Conservation (phyloP, 1,140 invertebrate species). For the Euschistus heros region DNA sequence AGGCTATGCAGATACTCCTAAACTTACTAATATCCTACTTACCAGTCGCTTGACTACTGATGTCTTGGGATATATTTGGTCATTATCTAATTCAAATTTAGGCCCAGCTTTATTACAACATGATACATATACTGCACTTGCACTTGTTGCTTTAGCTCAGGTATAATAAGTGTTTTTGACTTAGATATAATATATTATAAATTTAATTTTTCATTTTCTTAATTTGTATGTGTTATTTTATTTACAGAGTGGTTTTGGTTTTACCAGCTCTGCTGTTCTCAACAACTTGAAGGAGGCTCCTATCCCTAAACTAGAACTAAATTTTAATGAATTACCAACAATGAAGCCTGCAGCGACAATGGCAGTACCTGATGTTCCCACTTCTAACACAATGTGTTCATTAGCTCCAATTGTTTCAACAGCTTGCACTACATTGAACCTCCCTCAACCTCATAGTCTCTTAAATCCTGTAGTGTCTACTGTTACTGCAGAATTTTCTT, state of each 20-base stretch:
- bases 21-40: conserved; percentile 48
- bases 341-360: too few relatives aligned
- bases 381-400: too few relatives aligned
- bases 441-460: too few relatives aligned
- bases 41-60: conserved; percentile 47
- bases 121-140: conserved; percentile 49
- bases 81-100: conserved; percentile 46
- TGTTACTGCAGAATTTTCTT: too few relatives aligned
- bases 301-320: conserved; percentile 42
- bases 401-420: too few relatives aligned
- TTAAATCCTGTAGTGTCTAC: too few relatives aligned
- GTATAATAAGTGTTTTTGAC: conserved; percentile 29
- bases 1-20: conserved; percentile 45
- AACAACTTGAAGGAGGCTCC: conserved; percentile 42
- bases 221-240: too few relatives aligned
- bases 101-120: conserved; percentile 48
- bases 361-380: too few relatives aligned
- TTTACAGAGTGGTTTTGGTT: conserved; percentile 40
- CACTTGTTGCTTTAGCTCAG: conserved; percentile 51
- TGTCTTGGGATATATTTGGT: conserved; percentile 51
- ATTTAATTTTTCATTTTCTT: too few relatives aligned
- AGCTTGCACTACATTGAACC: too few relatives aligned
- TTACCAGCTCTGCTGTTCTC: conserved; percentile 41
- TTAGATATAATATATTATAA: too few relatives aligned
- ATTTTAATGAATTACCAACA: conserved; percentile 25